A percentile compares a stretch with the other conserved stretches of the same genome.
phyloP scores from a whole-genome alignment of 2,797 vertebrate genomes.

The Benthosema pterotum region DNA sequence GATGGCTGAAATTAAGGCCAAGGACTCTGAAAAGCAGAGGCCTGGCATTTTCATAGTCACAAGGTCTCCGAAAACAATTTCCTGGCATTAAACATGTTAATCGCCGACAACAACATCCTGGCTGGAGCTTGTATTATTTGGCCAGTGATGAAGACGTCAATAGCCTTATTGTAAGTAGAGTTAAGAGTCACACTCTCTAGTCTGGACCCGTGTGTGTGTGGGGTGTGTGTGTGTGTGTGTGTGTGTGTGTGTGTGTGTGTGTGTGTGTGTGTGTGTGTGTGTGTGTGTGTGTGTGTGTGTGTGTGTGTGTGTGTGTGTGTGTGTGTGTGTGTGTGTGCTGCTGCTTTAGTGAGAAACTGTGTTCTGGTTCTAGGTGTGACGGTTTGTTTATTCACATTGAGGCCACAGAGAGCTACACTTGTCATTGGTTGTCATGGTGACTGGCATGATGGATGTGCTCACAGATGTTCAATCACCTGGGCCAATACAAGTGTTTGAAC shows the following conservation, averaged over 20 bases:
- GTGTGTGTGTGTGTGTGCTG: too few species aligned
- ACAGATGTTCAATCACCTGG: conserved; percentile 62
- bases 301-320: too few species aligned
- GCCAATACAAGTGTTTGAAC: conserved; percentile 57
- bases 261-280: too few species aligned
- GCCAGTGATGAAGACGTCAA: background rate
- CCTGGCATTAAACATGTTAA: conserved; percentile 45
- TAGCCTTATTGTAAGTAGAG: background rate
- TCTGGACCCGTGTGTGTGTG: too few species aligned
- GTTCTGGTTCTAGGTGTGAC: conserved; percentile 9
- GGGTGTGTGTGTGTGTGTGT: too few species aligned
- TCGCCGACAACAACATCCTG: conserved; percentile 53
- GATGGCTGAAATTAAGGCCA: conserved; percentile 50
- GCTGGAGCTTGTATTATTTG: conserved; percentile 19
- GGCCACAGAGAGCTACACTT: conserved; percentile 50
- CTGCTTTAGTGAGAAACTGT: background rate
- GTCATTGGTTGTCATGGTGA: conserved; percentile 55
- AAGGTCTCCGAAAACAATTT: conserved; percentile 49
- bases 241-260: too few species aligned
- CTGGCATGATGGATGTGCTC: conserved; percentile 56
- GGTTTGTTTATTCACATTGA: conserved; percentile 67
- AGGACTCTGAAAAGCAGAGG: conserved; percentile 51
- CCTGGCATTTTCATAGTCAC: conserved; percentile 46
- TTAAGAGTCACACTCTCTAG: too few species aligned
- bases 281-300: too few species aligned